These are phyloP conservation scores for Phainopepla nitens DNA, from an alignment of 2,113 vertebrate genomes.

Conservation along the genomic window DNA sequence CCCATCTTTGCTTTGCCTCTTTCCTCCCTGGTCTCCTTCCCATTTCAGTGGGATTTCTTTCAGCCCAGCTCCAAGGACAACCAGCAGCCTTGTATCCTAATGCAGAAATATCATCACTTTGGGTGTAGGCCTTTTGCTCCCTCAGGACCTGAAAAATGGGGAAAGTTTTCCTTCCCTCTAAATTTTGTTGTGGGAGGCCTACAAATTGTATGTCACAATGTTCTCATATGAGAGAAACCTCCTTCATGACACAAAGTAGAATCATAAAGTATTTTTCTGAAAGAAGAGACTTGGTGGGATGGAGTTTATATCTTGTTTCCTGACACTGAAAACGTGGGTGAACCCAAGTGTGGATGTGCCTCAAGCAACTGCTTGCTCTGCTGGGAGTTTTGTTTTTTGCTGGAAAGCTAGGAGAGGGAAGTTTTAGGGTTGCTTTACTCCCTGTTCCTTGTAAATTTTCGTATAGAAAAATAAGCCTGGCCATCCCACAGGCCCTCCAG, in stretches of 20 bases:
- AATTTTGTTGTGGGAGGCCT: not conserved
- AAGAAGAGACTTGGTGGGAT: not conserved
- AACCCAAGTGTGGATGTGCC: not conserved
- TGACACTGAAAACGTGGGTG: not conserved
- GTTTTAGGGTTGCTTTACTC: not conserved
- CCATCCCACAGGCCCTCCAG: not conserved
- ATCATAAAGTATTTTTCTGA: not conserved
- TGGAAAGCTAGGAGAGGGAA: not conserved
- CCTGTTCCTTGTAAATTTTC: not conserved
- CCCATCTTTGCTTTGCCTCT: not conserved
- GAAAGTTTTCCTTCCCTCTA: not conserved
- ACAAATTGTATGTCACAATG: not conserved
- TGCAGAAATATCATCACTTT: not conserved
- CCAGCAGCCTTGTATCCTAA: not conserved
- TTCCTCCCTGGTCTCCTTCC: not conserved
- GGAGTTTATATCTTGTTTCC: not conserved
- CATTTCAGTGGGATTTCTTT: not conserved
- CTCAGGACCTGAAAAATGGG: not conserved
- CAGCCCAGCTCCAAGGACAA: not conserved
- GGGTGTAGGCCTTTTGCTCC: not conserved
- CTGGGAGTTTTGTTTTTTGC: not conserved
- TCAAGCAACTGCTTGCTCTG: not conserved
- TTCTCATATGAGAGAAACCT: not conserved
- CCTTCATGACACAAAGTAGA: not conserved
- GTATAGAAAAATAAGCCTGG: not conserved